phyloP scores from a whole-genome alignment of 2,113 vertebrate genomes.

The Esox niger region DNA sequence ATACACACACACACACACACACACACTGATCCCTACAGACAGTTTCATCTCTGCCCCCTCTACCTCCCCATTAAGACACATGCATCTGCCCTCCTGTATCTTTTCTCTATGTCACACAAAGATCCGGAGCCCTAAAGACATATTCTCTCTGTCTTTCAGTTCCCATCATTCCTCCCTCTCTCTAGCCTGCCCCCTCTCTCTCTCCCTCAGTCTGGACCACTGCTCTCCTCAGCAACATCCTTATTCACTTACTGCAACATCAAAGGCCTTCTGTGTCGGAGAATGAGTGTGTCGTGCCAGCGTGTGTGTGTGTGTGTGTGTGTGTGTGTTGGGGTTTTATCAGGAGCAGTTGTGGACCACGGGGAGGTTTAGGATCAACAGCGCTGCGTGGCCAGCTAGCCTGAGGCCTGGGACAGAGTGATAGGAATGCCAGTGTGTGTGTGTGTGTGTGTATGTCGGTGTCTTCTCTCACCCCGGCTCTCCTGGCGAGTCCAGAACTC shows the following conservation, averaged over 20 bases:
- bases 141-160: conserved; percentile 24
- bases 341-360: conserved; percentile 18
- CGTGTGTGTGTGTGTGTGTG: conserved; percentile 17
- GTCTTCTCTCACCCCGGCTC: conserved; percentile 71
- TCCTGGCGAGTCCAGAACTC: conserved; percentile 85
- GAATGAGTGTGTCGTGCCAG: too few relatives aligned
- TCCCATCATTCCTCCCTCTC: conserved; percentile 3
- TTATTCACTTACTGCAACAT: conserved; percentile 33
- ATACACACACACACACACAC: conserved; percentile 15
- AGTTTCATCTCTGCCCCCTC: conserved; percentile 17
- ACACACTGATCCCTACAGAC: conserved; percentile 18
- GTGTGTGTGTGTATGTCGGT: conserved; percentile 17
- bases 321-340: conserved; percentile 6
- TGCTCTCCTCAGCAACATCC: conserved; percentile 35
- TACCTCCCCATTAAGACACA: not conserved
- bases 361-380: conserved; percentile 27
- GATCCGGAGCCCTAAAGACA: conserved; percentile 4
- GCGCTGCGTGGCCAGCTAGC: conserved; percentile 29
- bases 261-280: too few relatives aligned
- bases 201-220: conserved; percentile 31
- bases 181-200: conserved; percentile 8
- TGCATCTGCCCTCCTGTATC: not conserved
- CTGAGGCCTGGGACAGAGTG: conserved; percentile 21
- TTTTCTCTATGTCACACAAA: conserved; percentile 1
- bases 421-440: conserved; percentile 5